Evolutionary conservation across 37 sponge, comb jelly and placozoan species (phyloP).

Genomic region (Hormiphora californensis): DNA sequence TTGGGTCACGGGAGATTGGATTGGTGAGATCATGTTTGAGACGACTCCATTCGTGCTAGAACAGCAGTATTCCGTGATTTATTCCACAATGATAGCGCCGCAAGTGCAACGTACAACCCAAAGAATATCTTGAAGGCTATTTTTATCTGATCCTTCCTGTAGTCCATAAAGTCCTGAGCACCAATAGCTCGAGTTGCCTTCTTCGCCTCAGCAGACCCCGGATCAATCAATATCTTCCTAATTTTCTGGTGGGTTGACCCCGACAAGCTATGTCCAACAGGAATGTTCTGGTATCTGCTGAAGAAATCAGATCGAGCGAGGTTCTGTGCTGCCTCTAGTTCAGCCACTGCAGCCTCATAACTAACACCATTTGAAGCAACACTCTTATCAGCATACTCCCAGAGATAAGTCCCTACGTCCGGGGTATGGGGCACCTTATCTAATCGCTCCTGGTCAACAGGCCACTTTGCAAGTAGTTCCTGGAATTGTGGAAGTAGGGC

Average conservation of each 20-base stretch:
- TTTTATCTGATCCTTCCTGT: slow-evolving; percentile 26
- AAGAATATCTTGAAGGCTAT: not conserved
- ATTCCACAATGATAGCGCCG: too few species aligned
- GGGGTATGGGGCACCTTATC: not conserved
- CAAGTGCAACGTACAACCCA: not conserved
- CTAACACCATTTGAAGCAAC: not conserved
- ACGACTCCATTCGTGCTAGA: too few species aligned
- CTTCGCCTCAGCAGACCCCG: not conserved
- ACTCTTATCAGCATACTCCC: slow-evolving; percentile 7
- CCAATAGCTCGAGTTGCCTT: not conserved
- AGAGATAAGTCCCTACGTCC: slow-evolving; percentile 26
- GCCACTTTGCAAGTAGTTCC: not conserved
- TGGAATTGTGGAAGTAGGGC: slow-evolving; percentile 4
- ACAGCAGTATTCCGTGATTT: too few species aligned
- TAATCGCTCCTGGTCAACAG: slow-evolving; percentile 1
- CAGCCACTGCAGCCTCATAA: slow-evolving; percentile 43
- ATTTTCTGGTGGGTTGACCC: not conserved
- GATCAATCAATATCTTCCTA: not conserved
- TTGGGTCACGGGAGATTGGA: too few species aligned
- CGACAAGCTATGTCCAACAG: not conserved
- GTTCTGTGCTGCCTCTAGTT: slow-evolving; percentile 13
- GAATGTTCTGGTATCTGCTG: not conserved
- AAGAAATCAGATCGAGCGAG: slow-evolving; percentile 12
- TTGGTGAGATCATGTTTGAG: too few species aligned
- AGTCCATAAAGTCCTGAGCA: not conserved